Evolutionary conservation across 2,797 vertebrate genomes (phyloP).

Genomic region (Phoeniculus purpureus): DNA sequence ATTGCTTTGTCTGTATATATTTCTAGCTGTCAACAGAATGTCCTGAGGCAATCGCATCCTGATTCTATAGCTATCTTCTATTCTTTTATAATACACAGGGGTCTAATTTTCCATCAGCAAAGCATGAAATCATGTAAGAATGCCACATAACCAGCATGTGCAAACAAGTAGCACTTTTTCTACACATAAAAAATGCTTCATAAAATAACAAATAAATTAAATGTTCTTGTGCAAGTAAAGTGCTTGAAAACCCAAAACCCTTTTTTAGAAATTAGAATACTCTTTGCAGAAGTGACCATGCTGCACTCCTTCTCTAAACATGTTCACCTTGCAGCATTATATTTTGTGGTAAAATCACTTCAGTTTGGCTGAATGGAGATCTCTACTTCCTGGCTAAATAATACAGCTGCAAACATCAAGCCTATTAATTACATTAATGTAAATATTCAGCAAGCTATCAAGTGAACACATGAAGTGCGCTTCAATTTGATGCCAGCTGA

Average conservation of each 20-base stretch:
- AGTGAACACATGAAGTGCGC: slow-evolving; percentile 39
- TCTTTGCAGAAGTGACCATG: slow-evolving; percentile 4
- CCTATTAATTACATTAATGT: slow-evolving; percentile 58
- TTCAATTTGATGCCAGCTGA: background rate
- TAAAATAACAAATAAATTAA: slow-evolving; percentile 88
- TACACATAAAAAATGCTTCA: slow-evolving; percentile 82
- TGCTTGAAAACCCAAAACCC: slow-evolving; percentile 57
- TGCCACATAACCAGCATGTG: slow-evolving; percentile 89
- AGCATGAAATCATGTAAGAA: slow-evolving; percentile 97
- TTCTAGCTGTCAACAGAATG: slow-evolving; percentile 96
- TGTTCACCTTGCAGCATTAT: slow-evolving; percentile 27
- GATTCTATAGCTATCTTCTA: slow-evolving; percentile 86
- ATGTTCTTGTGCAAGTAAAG: slow-evolving; percentile 80
- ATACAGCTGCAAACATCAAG: slow-evolving; percentile 26
- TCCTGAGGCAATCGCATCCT: slow-evolving; percentile 94
- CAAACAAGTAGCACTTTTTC: slow-evolving; percentile 86
- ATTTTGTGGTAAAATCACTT: slow-evolving; percentile 43
- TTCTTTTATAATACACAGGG: slow-evolving; percentile 90
- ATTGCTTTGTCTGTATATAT: slow-evolving; percentile 92
- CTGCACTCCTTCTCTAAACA: slow-evolving; percentile 42
- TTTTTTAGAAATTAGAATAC: slow-evolving; percentile 66
- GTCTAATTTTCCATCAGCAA: slow-evolving; percentile 98
- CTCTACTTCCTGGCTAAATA: slow-evolving; percentile 20
- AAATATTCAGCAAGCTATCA: slow-evolving; percentile 56
- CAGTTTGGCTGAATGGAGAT: slow-evolving; percentile 37